phyloP scores from a whole-genome alignment of 2,888 invertebrate genomes.

The Pasiphila rectangulata region DNA sequence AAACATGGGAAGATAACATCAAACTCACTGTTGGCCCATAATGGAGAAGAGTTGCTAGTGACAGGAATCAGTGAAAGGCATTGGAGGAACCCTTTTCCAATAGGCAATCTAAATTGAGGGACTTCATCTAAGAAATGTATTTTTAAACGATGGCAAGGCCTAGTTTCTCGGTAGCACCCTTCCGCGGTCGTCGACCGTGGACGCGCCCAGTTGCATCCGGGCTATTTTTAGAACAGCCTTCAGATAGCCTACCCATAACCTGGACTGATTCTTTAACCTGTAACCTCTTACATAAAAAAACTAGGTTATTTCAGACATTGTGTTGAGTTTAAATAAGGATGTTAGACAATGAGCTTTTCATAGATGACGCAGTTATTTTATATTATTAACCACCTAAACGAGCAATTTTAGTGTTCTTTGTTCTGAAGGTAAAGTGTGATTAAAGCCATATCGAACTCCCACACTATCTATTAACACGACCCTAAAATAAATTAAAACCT shows the following conservation, averaged over 20 bases:
- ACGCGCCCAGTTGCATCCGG: constrained; percentile 61
- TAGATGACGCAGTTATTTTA: too few relatives aligned
- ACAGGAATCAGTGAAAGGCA: too few relatives aligned
- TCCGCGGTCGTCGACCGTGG: constrained; percentile 63
- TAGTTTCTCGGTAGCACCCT: constrained; percentile 20
- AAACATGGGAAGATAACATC: too few relatives aligned
- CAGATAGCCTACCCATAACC: constrained; percentile 38
- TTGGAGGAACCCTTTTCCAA: too few relatives aligned
- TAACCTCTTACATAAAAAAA: not conserved
- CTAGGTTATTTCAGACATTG: not conserved
- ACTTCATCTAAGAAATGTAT: not conserved
- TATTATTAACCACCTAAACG: too few relatives aligned
- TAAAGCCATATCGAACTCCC: not conserved
- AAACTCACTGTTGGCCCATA: too few relatives aligned
- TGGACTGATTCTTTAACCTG: constrained; percentile 3
- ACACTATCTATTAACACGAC: not conserved
- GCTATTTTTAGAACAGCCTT: constrained; percentile 64
- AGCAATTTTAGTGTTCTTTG: too few relatives aligned
- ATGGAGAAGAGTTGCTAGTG: too few relatives aligned
- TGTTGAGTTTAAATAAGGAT: not conserved
- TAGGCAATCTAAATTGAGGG: too few relatives aligned
- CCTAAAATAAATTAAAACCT: not conserved
- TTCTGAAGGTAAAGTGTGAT: not conserved
- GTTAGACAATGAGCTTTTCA: not conserved
- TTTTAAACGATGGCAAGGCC: not conserved